Conservation (phyloP, 2,888 invertebrate genomes). For the Apotomis betuletana region DNA sequence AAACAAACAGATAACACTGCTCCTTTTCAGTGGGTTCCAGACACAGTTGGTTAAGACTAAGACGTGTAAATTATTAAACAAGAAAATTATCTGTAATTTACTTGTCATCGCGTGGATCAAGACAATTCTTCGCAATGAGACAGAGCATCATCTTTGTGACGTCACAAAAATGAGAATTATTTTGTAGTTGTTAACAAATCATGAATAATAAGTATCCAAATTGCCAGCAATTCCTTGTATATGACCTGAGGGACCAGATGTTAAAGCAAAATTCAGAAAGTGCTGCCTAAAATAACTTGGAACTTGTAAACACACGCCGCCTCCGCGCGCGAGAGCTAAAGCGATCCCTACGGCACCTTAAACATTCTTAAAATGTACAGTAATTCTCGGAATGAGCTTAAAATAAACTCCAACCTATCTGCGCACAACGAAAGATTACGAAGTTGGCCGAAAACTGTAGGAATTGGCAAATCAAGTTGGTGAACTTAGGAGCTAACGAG, state of each 20-base stretch:
- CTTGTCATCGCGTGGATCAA: slow-evolving; percentile 38
- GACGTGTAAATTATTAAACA: slow-evolving; percentile 27
- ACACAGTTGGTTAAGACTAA: slow-evolving; percentile 20
- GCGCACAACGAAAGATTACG: slow-evolving; percentile 44
- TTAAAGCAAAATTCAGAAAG: background rate
- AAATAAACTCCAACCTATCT: slow-evolving; percentile 35
- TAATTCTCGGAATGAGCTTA: slow-evolving; percentile 34
- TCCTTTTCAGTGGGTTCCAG: slow-evolving; percentile 10
- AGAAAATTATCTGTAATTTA: slow-evolving; percentile 31
- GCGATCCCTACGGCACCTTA: slow-evolving; percentile 10
- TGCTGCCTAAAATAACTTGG: slow-evolving; percentile 5
- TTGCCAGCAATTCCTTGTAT: too few relatives aligned
- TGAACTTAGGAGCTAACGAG: slow-evolving; percentile 53
- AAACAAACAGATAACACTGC: slow-evolving; percentile 22
- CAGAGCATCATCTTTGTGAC: background rate
- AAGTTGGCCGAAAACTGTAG: slow-evolving; percentile 47
- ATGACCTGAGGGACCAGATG: background rate
- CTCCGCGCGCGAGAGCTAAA: slow-evolving; percentile 1
- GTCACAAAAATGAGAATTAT: too few relatives aligned
- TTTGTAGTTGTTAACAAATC: too few relatives aligned
- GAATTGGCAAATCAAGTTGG: slow-evolving; percentile 53
- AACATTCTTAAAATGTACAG: slow-evolving; percentile 27
- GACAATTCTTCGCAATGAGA: slow-evolving; percentile 38
- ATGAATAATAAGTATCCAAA: too few relatives aligned
- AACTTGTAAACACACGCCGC: slow-evolving; percentile 14